Evolutionary conservation across 2,888 invertebrate species (phyloP).

Genomic region (Parnassius mnemosyne): DNA sequence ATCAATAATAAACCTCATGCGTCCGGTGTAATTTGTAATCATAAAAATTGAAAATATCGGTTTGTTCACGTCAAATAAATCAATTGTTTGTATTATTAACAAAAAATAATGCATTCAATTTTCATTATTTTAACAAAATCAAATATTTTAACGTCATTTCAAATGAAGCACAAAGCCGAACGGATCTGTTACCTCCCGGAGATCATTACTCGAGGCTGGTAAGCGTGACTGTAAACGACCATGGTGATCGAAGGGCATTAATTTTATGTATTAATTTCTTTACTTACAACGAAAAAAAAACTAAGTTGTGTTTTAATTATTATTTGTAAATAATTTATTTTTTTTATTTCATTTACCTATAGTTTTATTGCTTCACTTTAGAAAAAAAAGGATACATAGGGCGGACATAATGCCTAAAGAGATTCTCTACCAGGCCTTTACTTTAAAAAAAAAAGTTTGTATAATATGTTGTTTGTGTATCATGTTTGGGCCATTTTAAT

Average conservation of each 20-base stretch:
- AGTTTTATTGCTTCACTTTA: too few relatives aligned
- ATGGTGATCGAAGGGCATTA: slow-evolving; percentile 20
- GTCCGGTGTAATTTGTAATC: too few relatives aligned
- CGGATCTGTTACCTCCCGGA: slow-evolving; percentile 8
- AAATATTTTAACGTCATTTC: slow-evolving; percentile 24
- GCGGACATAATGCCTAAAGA: too few relatives aligned
- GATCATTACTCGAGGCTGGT: slow-evolving; percentile 19
- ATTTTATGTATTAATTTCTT: slow-evolving; percentile 19
- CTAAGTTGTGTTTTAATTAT: too few relatives aligned
- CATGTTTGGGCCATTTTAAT: too few relatives aligned
- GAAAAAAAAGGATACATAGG: too few relatives aligned
- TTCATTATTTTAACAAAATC: slow-evolving; percentile 10
- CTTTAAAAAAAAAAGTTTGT: too few relatives aligned
- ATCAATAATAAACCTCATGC: background rate
- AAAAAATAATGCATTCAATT: background rate
- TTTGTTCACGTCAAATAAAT: background rate
- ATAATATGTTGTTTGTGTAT: too few relatives aligned
- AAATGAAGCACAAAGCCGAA: slow-evolving; percentile 23
- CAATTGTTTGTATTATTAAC: background rate
- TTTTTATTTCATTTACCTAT: too few relatives aligned
- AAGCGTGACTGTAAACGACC: slow-evolving; percentile 24
- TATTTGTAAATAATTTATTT: too few relatives aligned
- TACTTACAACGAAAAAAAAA: too few relatives aligned
- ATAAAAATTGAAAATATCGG: background rate
- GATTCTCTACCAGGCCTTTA: too few relatives aligned